phyloP scores from a whole-genome alignment of 1,140 invertebrate genomes.

The Popillia japonica region DNA sequence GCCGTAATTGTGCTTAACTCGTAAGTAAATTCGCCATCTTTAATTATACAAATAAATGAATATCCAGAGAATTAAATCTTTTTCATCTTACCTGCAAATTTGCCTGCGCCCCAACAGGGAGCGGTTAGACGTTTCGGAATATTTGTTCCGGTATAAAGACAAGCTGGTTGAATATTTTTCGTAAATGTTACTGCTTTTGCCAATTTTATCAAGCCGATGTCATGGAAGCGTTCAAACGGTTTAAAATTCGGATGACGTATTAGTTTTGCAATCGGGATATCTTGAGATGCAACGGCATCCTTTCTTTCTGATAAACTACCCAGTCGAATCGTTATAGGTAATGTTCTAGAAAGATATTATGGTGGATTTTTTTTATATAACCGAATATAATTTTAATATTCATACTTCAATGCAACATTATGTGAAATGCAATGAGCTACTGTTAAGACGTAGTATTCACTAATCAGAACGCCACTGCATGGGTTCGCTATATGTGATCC shows the following conservation, averaged over 20 bases:
- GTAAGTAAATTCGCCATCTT: neutral
- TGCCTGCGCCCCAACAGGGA: conserved; percentile 52
- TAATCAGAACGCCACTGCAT: conserved; percentile 34
- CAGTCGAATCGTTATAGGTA: conserved; percentile 48
- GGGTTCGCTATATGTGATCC: no score
- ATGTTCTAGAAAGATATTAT: neutral
- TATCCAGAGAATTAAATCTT: no score
- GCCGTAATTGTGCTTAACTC: neutral
- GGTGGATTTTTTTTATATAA: neutral
- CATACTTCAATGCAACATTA: no score
- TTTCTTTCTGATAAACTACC: conserved; percentile 44
- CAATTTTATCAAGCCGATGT: conserved; percentile 53
- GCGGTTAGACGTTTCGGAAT: conserved; percentile 52
- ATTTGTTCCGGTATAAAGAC: conserved; percentile 51
- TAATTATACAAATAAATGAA: neutral
- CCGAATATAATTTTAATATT: neutral
- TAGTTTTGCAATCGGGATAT: conserved; percentile 33
- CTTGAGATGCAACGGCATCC: conserved; percentile 40
- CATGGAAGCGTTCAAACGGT: conserved; percentile 46
- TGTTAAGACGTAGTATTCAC: conserved; percentile 30
- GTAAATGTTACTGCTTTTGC: conserved; percentile 44
- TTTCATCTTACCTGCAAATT: neutral
- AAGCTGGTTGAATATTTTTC: conserved; percentile 53
- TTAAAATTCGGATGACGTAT: conserved; percentile 50
- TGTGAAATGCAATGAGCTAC: conserved; percentile 14